These are phyloP conservation scores for Laticauda colubrina DNA, from an alignment of 2,113 vertebrate genomes.

Conservation along the genomic window DNA sequence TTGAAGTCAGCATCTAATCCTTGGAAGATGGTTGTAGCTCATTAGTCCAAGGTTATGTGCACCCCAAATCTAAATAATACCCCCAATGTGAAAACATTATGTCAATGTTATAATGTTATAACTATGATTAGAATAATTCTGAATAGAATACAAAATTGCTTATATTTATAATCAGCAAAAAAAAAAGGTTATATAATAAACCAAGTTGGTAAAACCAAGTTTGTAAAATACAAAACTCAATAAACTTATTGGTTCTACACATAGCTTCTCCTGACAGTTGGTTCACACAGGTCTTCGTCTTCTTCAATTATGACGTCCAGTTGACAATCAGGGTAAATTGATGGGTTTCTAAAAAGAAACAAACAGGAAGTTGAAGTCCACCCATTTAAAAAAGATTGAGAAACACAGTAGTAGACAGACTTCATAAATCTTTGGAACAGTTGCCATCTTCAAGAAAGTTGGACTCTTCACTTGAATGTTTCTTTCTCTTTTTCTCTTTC, in stretches of 20 bases:
- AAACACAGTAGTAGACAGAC: neutral
- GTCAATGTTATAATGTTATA: neutral
- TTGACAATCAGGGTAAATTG: neutral
- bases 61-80: neutral
- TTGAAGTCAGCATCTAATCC: neutral
- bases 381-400: neutral
- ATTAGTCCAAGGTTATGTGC: neutral
- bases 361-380: neutral
- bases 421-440: neutral
- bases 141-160: neutral
- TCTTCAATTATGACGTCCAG: neutral
- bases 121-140: neutral
- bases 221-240: neutral
- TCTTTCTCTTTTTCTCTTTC: neutral
- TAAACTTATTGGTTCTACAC: neutral
- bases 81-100: neutral
- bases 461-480: neutral
- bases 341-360: neutral
- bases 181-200: too few relatives aligned
- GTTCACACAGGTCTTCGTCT: accelerated
- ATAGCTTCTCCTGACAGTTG: accelerated
- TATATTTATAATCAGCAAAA: neutral
- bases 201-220: too few relatives aligned
- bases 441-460: neutral
- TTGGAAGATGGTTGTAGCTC: neutral